Evolutionary conservation across 2,888 invertebrate genomes (phyloP).

Genomic region (Amphipoea oculea): DNA sequence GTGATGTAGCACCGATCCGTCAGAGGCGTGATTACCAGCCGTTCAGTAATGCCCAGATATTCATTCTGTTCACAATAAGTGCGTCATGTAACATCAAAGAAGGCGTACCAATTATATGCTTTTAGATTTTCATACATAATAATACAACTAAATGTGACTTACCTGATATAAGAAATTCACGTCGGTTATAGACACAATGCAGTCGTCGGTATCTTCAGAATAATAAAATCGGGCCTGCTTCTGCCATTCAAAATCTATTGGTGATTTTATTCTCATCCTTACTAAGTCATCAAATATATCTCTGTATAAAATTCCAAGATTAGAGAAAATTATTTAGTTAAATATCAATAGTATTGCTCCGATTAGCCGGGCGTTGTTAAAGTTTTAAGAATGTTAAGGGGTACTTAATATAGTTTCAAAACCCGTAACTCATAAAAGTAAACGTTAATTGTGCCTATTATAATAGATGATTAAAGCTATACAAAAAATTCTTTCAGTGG

Average conservation of each 20-base stretch:
- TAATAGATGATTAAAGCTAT: neutral
- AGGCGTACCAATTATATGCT: neutral
- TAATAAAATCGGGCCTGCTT: conserved; percentile 97
- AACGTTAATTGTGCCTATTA: neutral
- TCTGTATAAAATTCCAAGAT: conserved; percentile 78
- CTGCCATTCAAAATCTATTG: conserved; percentile 96
- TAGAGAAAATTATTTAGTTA: neutral
- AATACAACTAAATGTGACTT: neutral
- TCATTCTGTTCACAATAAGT: conserved; percentile 91
- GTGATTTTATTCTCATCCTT: conserved; percentile 91
- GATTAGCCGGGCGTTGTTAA: neutral
- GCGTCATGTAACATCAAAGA: neutral
- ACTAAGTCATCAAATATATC: conserved; percentile 97
- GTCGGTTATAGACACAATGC: conserved; percentile 95
- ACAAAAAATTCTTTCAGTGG: too few species aligned
- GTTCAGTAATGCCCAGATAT: conserved; percentile 96
- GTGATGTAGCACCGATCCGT: conserved; percentile 98
- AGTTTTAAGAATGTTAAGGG: neutral
- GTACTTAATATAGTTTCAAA: neutral
- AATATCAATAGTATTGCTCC: neutral
- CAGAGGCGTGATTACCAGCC: conserved; percentile 96
- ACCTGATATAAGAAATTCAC: conserved; percentile 95
- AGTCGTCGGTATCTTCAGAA: conserved; percentile 94
- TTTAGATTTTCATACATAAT: neutral
- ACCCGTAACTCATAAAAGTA: neutral